Percentiles rank a stretch among this genome's conserved stretches.
phyloP scores from a whole-genome alignment of 2,797 vertebrate species.

The Acanthurus lineatus region DNA sequence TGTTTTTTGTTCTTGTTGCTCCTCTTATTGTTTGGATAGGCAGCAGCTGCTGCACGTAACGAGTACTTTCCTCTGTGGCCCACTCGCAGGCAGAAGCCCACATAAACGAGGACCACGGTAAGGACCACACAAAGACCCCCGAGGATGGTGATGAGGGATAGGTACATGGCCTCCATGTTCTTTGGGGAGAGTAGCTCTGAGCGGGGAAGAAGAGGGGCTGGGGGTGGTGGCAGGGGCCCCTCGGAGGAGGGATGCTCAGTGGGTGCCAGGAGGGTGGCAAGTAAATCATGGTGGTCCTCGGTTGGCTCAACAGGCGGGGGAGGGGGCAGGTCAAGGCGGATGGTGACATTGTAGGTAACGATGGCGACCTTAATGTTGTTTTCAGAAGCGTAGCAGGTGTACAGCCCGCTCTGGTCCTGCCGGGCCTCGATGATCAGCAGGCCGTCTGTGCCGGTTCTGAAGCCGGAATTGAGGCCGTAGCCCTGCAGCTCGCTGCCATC shows the following conservation, averaged over 20 bases:
- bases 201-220: slow-evolving; percentile 63
- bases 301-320: slow-evolving; percentile 49
- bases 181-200: slow-evolving; percentile 76
- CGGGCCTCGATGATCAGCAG: slow-evolving; percentile 91
- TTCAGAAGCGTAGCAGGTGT: slow-evolving; percentile 91
- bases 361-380: slow-evolving; percentile 86
- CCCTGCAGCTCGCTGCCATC: slow-evolving; percentile 82
- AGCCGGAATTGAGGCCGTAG: slow-evolving; percentile 84
- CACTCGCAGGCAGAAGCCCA: slow-evolving; percentile 89
- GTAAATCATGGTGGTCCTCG: slow-evolving; percentile 3
- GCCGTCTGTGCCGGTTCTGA: slow-evolving; percentile 91
- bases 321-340: slow-evolving; percentile 82
- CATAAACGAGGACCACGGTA: slow-evolving; percentile 88
- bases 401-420: slow-evolving; percentile 88
- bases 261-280: slow-evolving; percentile 7
- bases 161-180: slow-evolving; percentile 90
- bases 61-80: slow-evolving; percentile 89
- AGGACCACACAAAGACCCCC: slow-evolving; percentile 92
- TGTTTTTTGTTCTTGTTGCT: slow-evolving; percentile 62
- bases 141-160: slow-evolving; percentile 90
- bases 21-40: slow-evolving; percentile 70
- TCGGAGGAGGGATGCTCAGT: slow-evolving; percentile 47
- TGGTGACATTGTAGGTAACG: slow-evolving; percentile 86
- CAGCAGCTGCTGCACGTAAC: slow-evolving; percentile 73
- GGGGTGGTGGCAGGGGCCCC: slow-evolving; percentile 42